Percentiles rank a stretch among this genome's conserved stretches.
Evolutionary conservation across 1,140 invertebrate species (phyloP).

Genomic region (Gerris buenoi): DNA sequence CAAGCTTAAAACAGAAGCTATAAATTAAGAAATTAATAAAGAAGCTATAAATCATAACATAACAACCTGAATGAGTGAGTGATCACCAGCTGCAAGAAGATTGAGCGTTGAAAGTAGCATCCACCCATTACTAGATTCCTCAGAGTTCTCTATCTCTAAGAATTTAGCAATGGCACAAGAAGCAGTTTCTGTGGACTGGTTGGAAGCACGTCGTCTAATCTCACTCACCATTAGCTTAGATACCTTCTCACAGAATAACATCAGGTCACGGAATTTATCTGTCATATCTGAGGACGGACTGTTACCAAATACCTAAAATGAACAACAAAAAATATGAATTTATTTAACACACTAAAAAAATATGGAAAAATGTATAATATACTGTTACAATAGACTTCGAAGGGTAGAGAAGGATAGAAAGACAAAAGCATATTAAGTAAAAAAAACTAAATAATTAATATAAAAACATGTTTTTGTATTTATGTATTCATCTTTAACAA

Average conservation of each 20-base stretch:
- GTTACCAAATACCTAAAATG: constrained; percentile 68
- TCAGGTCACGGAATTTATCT: constrained; percentile 86
- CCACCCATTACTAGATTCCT: constrained; percentile 92
- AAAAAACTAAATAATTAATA: too few relatives aligned
- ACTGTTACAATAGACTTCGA: too few relatives aligned
- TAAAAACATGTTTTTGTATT: too few relatives aligned
- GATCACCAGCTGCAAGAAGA: constrained; percentile 70
- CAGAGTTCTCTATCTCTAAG: constrained; percentile 79
- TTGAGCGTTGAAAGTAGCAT: constrained; percentile 85
- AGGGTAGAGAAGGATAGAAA: too few relatives aligned
- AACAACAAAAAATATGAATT: not conserved
- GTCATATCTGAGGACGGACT: constrained; percentile 82
- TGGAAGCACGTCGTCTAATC: constrained; percentile 80
- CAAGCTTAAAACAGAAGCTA: too few relatives aligned
- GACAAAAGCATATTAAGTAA: too few relatives aligned
- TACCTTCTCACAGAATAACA: constrained; percentile 84
- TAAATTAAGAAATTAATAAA: too few relatives aligned
- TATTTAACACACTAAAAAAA: too few relatives aligned
- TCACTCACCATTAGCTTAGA: constrained; percentile 90
- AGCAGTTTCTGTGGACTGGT: constrained; percentile 88
- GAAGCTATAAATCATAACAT: too few relatives aligned
- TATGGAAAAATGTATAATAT: too few relatives aligned
- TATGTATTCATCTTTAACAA: too few relatives aligned
- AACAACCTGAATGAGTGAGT: constrained; percentile 53
- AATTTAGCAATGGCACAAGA: constrained; percentile 92